Percentiles rank a stretch among this genome's conserved stretches.
These are phyloP conservation scores for Spinus olivaceus DNA, from an alignment of 2,797 vertebrate genomes.

Conservation along the genomic window DNA sequence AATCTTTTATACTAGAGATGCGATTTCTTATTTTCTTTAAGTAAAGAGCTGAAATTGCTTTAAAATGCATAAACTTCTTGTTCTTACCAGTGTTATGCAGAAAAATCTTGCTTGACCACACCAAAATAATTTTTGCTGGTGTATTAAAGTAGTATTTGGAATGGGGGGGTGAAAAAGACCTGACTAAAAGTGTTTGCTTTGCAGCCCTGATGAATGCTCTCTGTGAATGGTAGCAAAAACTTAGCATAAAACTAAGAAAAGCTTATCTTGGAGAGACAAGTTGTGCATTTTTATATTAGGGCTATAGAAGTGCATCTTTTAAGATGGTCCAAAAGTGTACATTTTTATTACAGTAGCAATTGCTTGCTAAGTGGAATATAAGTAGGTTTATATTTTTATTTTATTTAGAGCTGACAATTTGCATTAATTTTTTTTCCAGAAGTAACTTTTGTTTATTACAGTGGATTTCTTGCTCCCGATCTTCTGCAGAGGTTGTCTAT, in stretches of 20 bases:
- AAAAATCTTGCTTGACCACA: not conserved
- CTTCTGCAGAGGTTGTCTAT: not conserved
- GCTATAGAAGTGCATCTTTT: not conserved
- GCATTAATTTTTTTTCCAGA: not conserved
- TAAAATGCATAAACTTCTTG: not conserved
- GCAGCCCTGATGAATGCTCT: not conserved
- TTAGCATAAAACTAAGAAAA: not conserved
- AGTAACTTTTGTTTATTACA: not conserved
- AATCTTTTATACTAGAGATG: not conserved
- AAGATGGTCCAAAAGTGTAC: not conserved
- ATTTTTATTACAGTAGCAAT: not conserved
- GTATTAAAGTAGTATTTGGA: not conserved
- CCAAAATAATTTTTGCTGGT: not conserved
- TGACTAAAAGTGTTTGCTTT: not conserved
- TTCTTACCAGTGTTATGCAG: not conserved
- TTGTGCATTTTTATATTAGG: not conserved
- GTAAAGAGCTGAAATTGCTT: not conserved
- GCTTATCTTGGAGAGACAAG: not conserved
- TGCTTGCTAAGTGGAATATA: not conserved
- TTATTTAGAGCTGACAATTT: rapidly evolving
- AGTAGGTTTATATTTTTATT: not conserved
- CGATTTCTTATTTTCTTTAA: not conserved
- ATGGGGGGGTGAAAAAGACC: not conserved
- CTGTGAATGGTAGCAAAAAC: not conserved
- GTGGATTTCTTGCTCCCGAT: not conserved